Evolutionary conservation across 2,797 vertebrate species (phyloP), one percentile per base, ranked within the genome.

Genomic region (Fringilla coelebs): DNA sequence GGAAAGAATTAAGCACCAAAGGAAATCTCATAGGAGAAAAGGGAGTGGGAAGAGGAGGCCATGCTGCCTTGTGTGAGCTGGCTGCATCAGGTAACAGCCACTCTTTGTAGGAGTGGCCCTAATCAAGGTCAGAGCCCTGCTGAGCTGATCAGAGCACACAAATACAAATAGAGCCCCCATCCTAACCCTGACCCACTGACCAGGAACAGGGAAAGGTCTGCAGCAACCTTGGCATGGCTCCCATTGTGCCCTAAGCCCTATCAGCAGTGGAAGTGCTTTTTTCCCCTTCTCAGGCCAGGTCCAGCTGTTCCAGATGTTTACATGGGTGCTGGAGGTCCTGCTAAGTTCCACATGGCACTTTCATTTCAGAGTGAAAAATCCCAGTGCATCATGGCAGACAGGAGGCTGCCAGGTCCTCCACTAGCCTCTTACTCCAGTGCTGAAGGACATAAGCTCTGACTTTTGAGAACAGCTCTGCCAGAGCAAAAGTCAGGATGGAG

Each of bases 381-480:
- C 28, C 15, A 8, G 13, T 10, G 43, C 2, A 9, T 8, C 24
- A 26, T 34, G 45, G 43, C 48, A 63, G 48, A 29, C 1, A 4
- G 32, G 28, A 66, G 29, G 20, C 46, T 91, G 51, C 19, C 51
- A 70, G 17, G 8, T 46, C 43, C 60, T 36, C 28, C 5, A 3
- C 14, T 13, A 74, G 38, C 13, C 29, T 29, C 38, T 67, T 0
- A 0, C 45, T 63, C 45, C 19, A 22, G 19, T 22, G 61, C 52
- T 75, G 29, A 80, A 34, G 18, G 55, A 52, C 29, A 36, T 13
- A 41, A 67, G 18, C 41, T 43, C 17, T 36, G 49, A 32, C 18
- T 60, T 76, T 20, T 34, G 17, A 21, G 18, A 58, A 13, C 5
- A 67, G 32, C 14, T 22, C 4, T 36, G 29, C 51, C 65, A 83